phyloP scores from a whole-genome alignment of 1,140 invertebrate species.

The Drosophila pruinosa region DNA sequence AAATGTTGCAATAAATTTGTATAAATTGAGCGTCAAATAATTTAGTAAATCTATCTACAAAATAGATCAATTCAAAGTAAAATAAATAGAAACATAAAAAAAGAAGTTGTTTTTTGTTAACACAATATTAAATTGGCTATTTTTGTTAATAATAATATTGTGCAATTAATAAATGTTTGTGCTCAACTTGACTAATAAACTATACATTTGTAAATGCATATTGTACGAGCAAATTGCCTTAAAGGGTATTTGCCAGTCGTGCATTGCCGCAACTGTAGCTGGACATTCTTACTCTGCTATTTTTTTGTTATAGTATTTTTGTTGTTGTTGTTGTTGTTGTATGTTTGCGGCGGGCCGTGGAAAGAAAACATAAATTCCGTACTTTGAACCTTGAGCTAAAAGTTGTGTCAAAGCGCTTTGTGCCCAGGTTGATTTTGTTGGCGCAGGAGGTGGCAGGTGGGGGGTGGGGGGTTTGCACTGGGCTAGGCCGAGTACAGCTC shows the following conservation, averaged over 20 bases:
- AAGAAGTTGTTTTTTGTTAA: too few species aligned
- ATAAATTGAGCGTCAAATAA: too few species aligned
- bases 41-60: too few species aligned
- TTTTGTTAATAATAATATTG: too few species aligned
- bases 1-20: too few species aligned
- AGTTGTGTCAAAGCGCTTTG: constrained; percentile 59
- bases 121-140: too few species aligned
- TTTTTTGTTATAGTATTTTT: too few species aligned
- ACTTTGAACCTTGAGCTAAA: constrained; percentile 60
- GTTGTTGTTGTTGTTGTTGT: constrained; percentile 44
- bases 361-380: constrained; percentile 63
- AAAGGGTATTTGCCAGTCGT: neutral
- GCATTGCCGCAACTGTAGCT: neutral
- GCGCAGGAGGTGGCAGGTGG: neutral
- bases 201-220: too few species aligned
- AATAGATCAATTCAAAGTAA: too few species aligned
- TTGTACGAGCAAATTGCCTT: neutral
- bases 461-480: neutral
- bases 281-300: constrained; percentile 2
- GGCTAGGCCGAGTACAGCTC: neutral
- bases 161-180: too few species aligned
- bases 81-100: too few species aligned
- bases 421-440: constrained; percentile 28
- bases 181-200: too few species aligned
- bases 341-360: constrained; percentile 45